Conservation (phyloP, 1,140 invertebrate genomes). For the Drosophila arizonae region DNA sequence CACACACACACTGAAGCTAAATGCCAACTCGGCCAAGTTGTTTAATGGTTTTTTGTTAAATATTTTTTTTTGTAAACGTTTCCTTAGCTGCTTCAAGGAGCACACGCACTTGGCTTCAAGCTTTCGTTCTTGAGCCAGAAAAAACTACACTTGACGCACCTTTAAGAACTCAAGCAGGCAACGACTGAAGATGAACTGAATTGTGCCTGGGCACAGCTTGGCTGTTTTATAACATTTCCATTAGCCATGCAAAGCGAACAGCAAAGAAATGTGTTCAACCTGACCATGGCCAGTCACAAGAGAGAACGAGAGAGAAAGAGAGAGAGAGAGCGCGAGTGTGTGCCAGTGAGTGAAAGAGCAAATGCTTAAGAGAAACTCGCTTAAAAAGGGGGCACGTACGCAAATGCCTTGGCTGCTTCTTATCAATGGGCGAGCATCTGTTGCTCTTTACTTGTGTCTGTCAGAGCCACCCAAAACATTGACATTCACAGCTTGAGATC, state of each 20-base stretch:
- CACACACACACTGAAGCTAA: background rate
- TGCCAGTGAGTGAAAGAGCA: slow-evolving; percentile 19
- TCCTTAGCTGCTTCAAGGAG: slow-evolving; percentile 12
- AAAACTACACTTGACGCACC: slow-evolving; percentile 35
- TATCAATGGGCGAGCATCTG: slow-evolving; percentile 60
- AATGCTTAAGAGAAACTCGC: slow-evolving; percentile 56
- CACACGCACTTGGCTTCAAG: slow-evolving; percentile 23
- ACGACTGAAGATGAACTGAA: slow-evolving; percentile 80
- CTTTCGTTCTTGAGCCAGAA: slow-evolving; percentile 4
- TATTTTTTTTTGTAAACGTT: background rate
- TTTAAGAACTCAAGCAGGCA: slow-evolving; percentile 69
- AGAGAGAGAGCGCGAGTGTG: background rate
- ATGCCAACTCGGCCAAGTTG: slow-evolving; percentile 48
- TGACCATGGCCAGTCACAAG: slow-evolving; percentile 48
- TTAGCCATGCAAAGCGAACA: slow-evolving; percentile 62
- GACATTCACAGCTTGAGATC: slow-evolving; percentile 51
- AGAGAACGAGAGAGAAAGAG: slow-evolving; percentile 5
- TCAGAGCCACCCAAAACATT: slow-evolving; percentile 46
- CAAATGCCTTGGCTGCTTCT: slow-evolving; percentile 53
- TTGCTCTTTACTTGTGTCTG: slow-evolving; percentile 1
- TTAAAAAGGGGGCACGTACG: slow-evolving; percentile 44
- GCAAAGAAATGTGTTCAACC: slow-evolving; percentile 56
- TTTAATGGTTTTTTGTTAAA: slow-evolving; percentile 39
- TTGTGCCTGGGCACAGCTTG: slow-evolving; percentile 58
- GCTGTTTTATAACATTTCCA: slow-evolving; percentile 80